These are phyloP conservation scores for Atlantisia rogersi DNA, from an alignment of 2,113 vertebrate genomes.

Conservation along the genomic window DNA sequence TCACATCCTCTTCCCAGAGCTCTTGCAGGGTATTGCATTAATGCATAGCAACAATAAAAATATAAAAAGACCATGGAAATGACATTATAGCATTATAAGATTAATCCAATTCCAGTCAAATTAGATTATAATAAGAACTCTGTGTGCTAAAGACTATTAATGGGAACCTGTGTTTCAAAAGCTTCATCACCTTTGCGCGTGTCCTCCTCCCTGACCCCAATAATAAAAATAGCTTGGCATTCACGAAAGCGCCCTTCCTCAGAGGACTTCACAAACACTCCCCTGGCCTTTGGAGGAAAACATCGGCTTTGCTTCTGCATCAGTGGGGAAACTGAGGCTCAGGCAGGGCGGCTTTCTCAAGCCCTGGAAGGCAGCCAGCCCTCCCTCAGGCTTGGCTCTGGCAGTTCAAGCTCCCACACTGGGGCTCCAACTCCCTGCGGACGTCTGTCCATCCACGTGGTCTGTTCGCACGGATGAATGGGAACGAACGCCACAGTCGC, in stretches of 20 bases:
- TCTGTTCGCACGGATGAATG: fast-evolving
- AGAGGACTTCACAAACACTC: background rate
- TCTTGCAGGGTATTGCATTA: constrained; percentile 55
- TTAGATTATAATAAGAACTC: constrained; percentile 72
- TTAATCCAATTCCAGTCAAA: constrained; percentile 73
- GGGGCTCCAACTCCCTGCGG: background rate
- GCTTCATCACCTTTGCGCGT: constrained; percentile 7
- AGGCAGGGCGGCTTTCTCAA: background rate
- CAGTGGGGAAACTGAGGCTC: background rate
- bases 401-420: fast-evolving
- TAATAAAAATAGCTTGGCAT: constrained; percentile 40
- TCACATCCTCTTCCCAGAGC: constrained; percentile 37
- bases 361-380: background rate
- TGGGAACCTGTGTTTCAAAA: constrained; percentile 60
- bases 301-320: background rate
- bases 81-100: constrained; percentile 71
- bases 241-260: background rate
- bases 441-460: fast-evolving
- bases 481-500: background rate
- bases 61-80: constrained; percentile 70
- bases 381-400: background rate
- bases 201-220: constrained; percentile 53
- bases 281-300: background rate
- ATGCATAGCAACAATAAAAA: constrained; percentile 68
- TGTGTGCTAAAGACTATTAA: constrained; percentile 55